Evolutionary conservation across 2,888 invertebrate genomes (phyloP).

Genomic region (Noctua comes): DNA sequence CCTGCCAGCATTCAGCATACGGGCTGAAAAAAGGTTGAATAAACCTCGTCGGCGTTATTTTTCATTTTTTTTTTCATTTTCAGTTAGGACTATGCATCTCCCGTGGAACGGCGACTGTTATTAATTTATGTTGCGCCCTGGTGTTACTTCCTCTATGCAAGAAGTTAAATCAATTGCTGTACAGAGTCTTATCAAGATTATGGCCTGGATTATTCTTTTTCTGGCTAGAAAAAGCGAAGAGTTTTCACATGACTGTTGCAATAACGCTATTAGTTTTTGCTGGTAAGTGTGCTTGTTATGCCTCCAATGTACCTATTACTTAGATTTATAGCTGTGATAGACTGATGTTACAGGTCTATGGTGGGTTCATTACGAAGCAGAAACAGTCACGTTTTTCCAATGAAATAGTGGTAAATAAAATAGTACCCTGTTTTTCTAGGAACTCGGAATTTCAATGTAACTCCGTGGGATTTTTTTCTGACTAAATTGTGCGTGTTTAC

Average conservation of each 20-base stretch:
- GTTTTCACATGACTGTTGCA: slow-evolving; percentile 89
- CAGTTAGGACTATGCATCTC: slow-evolving; percentile 90
- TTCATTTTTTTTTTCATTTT: slow-evolving; percentile 66
- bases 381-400: slow-evolving; percentile 29
- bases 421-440: slow-evolving; percentile 14
- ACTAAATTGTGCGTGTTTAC: slow-evolving; percentile 55
- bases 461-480: slow-evolving; percentile 11
- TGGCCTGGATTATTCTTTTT: slow-evolving; percentile 85
- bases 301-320: not conserved
- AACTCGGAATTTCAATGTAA: slow-evolving; percentile 24
- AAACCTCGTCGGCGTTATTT: slow-evolving; percentile 47
- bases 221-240: slow-evolving; percentile 88
- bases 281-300: slow-evolving; percentile 77
- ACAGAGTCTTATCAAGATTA: slow-evolving; percentile 78
- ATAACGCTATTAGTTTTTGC: slow-evolving; percentile 86
- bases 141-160: slow-evolving; percentile 89
- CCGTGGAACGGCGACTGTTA: slow-evolving; percentile 88
- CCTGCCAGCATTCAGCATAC: slow-evolving; percentile 57
- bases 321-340: slow-evolving; percentile 18
- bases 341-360: not conserved
- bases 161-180: slow-evolving; percentile 86
- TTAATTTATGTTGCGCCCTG: slow-evolving; percentile 85
- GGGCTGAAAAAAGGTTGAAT: slow-evolving; percentile 56
- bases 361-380: slow-evolving; percentile 17
- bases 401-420: slow-evolving; percentile 19